A percentile compares a stretch with the other conserved stretches of the same genome.
These are phyloP conservation scores for Chloropsis hardwickii DNA, from an alignment of 2,113 vertebrate genomes.

Conservation along the genomic window DNA sequence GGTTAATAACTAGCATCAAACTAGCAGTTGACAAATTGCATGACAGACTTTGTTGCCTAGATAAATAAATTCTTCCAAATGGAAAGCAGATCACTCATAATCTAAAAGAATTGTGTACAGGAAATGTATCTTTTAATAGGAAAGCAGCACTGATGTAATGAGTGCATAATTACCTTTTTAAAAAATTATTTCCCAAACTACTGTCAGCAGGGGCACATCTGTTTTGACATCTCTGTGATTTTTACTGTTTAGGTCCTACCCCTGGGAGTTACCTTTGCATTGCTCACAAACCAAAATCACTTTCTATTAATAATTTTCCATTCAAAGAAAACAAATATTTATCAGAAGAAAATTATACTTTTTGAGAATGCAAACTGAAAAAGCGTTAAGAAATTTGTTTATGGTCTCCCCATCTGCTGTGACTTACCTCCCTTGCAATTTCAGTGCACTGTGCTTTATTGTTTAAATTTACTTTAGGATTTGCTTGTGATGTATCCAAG, in stretches of 20 bases:
- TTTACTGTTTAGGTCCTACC: background rate
- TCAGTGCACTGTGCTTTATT: background rate
- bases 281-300: background rate
- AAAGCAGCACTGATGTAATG: background rate
- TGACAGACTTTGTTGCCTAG: background rate
- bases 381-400: background rate
- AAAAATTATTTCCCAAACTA: background rate
- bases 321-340: background rate
- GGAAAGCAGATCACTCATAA: constrained; percentile 34
- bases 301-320: background rate
- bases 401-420: background rate
- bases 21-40: background rate
- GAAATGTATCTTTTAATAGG: background rate
- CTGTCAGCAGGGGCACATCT: background rate
- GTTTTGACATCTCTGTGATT: background rate
- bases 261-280: background rate
- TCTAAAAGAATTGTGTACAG: background rate
- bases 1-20: background rate
- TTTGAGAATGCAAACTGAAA: background rate
- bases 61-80: constrained; percentile 14
- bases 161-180: background rate
- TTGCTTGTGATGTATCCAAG: background rate
- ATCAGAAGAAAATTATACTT: background rate
- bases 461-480: background rate
- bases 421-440: background rate